phyloP scores from a whole-genome alignment of 2,797 vertebrate species.

The Apogon talboti region DNA sequence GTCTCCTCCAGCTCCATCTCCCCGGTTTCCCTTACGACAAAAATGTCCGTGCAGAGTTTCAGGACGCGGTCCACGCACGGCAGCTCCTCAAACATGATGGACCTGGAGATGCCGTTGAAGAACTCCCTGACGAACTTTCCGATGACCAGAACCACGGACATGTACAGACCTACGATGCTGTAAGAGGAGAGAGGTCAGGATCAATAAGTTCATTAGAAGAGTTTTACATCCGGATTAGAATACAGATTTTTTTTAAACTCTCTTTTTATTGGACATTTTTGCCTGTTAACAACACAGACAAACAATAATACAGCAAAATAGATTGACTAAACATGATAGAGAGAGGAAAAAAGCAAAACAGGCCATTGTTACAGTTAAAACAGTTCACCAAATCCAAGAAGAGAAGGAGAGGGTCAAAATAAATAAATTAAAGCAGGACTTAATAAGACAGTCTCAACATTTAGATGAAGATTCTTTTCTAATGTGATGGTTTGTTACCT shows the following conservation, averaged over 20 bases:
- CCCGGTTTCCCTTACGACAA: constrained; percentile 84
- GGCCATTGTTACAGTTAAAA: too few relatives aligned
- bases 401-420: too few relatives aligned
- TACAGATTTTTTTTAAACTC: too few relatives aligned
- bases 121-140: constrained; percentile 87
- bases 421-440: too few relatives aligned
- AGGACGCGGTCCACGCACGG: constrained; percentile 83
- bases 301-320: too few relatives aligned
- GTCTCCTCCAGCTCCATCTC: constrained; percentile 87
- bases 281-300: too few relatives aligned
- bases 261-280: too few relatives aligned
- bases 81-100: constrained; percentile 87
- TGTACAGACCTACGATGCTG: constrained; percentile 85
- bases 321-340: too few relatives aligned
- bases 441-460: not conserved
- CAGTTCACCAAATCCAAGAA: too few relatives aligned
- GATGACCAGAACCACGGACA: constrained; percentile 84
- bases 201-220: not conserved
- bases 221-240: not conserved
- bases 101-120: constrained; percentile 85
- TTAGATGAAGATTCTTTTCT: not conserved
- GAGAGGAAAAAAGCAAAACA: too few relatives aligned
- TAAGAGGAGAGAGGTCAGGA: not conserved
- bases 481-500: constrained; percentile 34
- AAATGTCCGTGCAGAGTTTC: constrained; percentile 86